These are phyloP conservation scores for Ailurus styani DNA, from an alignment of 2,113 vertebrate species.

Conservation along the genomic window DNA sequence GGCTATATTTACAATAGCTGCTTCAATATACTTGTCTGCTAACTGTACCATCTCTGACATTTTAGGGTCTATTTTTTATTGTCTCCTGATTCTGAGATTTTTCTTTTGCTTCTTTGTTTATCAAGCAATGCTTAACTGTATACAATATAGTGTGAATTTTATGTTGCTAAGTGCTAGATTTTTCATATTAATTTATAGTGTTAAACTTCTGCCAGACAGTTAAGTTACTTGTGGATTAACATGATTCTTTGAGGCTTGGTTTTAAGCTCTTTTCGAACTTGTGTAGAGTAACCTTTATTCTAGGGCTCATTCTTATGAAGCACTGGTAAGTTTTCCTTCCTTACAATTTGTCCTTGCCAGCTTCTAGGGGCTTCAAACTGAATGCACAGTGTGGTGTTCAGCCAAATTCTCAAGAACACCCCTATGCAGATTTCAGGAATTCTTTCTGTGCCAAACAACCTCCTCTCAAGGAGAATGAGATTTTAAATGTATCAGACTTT, in stretches of 20 bases:
- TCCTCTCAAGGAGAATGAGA: background rate
- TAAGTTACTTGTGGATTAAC: background rate
- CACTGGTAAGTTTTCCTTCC: background rate
- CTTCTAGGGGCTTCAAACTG: background rate
- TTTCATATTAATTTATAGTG: background rate
- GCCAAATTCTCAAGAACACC: background rate
- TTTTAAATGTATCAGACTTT: background rate
- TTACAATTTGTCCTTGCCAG: background rate
- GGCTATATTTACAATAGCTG: background rate
- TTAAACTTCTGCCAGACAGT: background rate
- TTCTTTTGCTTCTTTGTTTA: background rate
- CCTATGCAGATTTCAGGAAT: background rate
- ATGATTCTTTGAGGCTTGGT: background rate
- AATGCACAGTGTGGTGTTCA: background rate
- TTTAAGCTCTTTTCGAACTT: background rate
- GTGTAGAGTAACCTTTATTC: background rate
- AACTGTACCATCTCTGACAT: background rate
- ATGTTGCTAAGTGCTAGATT: background rate
- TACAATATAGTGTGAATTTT: background rate
- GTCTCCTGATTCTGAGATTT: background rate
- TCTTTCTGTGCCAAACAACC: background rate
- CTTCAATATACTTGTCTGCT: background rate
- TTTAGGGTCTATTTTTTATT: background rate
- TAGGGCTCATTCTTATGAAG: background rate
- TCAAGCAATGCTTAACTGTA: background rate